Percentiles rank a stretch among this genome's conserved stretches.
Evolutionary conservation across 2,113 vertebrate species (phyloP).

Genomic region (Callipepla californica): DNA sequence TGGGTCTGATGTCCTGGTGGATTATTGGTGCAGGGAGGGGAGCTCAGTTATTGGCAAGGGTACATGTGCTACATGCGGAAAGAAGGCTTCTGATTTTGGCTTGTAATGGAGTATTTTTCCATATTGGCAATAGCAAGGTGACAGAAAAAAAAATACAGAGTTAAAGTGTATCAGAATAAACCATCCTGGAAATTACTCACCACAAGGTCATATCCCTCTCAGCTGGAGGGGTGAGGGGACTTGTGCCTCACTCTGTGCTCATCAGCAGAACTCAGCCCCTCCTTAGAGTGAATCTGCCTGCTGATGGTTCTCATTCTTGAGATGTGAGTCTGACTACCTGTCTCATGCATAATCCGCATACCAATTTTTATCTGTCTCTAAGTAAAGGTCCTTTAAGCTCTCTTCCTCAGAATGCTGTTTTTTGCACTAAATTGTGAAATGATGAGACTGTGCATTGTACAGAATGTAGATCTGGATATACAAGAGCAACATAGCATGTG

Average conservation of each 20-base stretch:
- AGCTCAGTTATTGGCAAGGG: background rate
- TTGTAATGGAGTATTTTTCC: background rate
- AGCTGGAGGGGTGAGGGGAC: background rate
- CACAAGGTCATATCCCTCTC: fast-evolving
- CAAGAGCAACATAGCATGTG: background rate
- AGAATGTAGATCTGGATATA: background rate
- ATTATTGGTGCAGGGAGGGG: background rate
- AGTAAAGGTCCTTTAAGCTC: background rate
- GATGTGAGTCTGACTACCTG: background rate
- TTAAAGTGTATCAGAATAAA: background rate
- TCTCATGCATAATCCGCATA: background rate
- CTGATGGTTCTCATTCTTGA: background rate
- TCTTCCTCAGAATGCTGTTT: background rate
- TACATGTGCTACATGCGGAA: background rate
- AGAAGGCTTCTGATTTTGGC: background rate
- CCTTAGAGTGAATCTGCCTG: background rate
- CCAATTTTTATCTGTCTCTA: background rate
- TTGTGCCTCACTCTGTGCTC: background rate
- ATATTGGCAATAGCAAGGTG: background rate
- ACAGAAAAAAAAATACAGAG: background rate
- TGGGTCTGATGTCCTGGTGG: background rate
- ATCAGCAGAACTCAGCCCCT: background rate
- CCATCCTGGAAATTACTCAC: background rate
- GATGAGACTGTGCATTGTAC: background rate
- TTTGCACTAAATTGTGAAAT: background rate